These are phyloP conservation scores for Rhinophrynus dorsalis DNA, from an alignment of 2,797 vertebrate genomes.

Conservation along the genomic window DNA sequence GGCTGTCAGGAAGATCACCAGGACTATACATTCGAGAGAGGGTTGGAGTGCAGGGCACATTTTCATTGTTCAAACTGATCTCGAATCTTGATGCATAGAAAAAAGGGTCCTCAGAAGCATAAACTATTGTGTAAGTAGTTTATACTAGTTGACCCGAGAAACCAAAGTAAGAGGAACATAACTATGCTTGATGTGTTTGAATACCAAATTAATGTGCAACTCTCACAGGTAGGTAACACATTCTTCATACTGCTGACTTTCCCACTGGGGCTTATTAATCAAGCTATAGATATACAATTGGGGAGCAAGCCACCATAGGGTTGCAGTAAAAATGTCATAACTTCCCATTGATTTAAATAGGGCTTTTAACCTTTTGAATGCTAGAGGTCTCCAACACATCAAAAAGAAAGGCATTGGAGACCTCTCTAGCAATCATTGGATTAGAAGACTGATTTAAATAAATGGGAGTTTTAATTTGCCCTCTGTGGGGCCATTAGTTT, in stretches of 20 bases:
- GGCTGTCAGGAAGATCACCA: slow-evolving; percentile 95
- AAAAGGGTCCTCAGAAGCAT: slow-evolving; percentile 74
- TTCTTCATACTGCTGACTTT: no score
- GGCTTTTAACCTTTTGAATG: no score
- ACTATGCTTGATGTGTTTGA: slow-evolving; percentile 68
- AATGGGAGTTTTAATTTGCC: no score
- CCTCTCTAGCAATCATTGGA: no score
- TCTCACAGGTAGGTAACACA: slow-evolving; percentile 28
- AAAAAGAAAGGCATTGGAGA: no score
- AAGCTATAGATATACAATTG: no score
- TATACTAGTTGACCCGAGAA: slow-evolving; percentile 79
- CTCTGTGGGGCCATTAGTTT: no score
- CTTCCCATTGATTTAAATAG: slow-evolving; percentile 30
- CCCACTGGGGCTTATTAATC: no score
- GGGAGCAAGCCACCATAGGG: no score
- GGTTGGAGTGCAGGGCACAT: slow-evolving; percentile 72
- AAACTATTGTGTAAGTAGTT: slow-evolving; percentile 69
- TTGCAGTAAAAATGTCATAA: no score
- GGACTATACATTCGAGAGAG: slow-evolving; percentile 97
- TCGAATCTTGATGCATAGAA: slow-evolving; percentile 74
- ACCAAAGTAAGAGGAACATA: slow-evolving; percentile 68
- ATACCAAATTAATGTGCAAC: slow-evolving; percentile 66
- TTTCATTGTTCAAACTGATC: slow-evolving; percentile 72
- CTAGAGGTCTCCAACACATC: no score
- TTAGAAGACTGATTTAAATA: no score